These are phyloP conservation scores for Hippocampus comes DNA, from an alignment of 2,113 vertebrate species.

Conservation along the genomic window DNA sequence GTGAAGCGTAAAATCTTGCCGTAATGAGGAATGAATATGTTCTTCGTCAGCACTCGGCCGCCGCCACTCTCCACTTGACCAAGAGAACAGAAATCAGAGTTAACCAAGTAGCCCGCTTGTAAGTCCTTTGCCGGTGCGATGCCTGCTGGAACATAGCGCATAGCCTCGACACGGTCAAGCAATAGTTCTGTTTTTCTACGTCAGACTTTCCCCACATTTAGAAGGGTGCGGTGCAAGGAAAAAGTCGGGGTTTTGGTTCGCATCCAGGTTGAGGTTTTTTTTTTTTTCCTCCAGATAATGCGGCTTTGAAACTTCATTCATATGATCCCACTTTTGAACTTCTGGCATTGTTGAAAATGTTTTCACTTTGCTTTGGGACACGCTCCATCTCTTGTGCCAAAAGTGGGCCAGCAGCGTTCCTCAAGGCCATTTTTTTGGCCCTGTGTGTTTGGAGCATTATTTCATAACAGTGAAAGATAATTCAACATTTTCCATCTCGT, in stretches of 20 bases:
- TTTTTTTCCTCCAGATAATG: too few species aligned
- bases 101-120: conserved; percentile 30
- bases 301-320: too few species aligned
- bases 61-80: conserved; percentile 21
- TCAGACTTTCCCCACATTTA: conserved; percentile 26
- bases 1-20: conserved; percentile 47
- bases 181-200: conserved; percentile 14
- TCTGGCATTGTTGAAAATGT: too few species aligned
- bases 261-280: too few species aligned
- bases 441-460: too few species aligned
- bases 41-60: conserved; percentile 36
- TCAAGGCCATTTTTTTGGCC: too few species aligned
- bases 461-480: too few species aligned
- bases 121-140: conserved; percentile 28
- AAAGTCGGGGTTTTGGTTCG: not conserved
- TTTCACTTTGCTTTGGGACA: too few species aligned
- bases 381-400: too few species aligned
- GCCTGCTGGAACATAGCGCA: conserved; percentile 2
- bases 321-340: too few species aligned
- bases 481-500: too few species aligned
- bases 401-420: too few species aligned
- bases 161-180: conserved; percentile 10
- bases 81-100: not conserved
- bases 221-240: not conserved
- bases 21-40: conserved; percentile 53